phyloP scores from a whole-genome alignment of 2,113 vertebrate genomes.

The Perca schrenkii region DNA sequence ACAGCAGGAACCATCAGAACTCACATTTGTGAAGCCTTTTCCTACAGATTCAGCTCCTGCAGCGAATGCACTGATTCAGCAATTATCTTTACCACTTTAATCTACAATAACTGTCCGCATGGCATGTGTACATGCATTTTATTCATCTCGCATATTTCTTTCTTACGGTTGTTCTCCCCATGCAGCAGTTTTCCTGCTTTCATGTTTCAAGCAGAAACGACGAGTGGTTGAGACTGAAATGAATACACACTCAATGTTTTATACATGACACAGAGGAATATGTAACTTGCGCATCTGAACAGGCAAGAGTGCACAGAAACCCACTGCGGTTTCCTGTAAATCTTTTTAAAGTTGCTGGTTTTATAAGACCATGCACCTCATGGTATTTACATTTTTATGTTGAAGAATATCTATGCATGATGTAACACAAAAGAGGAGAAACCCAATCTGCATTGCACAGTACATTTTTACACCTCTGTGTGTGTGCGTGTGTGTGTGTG shows the following conservation, averaged over 20 bases:
- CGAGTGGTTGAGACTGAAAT: slow-evolving; percentile 8
- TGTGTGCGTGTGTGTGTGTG: not conserved
- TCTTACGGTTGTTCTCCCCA: not conserved
- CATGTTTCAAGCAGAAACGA: not conserved
- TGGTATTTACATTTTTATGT: not conserved
- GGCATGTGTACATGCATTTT: not conserved
- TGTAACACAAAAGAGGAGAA: not conserved
- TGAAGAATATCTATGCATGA: not conserved
- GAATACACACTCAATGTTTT: slow-evolving; percentile 13
- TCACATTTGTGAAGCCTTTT: not conserved
- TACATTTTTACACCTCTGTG: slow-evolving; percentile 1
- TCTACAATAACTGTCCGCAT: not conserved
- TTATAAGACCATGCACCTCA: not conserved
- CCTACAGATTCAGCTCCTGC: not conserved
- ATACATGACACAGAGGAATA: slow-evolving; percentile 10
- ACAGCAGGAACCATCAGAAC: not conserved
- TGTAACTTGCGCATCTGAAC: slow-evolving; percentile 1
- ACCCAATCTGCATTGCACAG: not conserved
- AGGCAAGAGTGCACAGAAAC: not conserved
- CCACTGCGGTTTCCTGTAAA: not conserved
- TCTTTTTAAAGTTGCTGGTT: not conserved
- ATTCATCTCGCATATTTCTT: slow-evolving; percentile 9
- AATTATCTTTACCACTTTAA: not conserved
- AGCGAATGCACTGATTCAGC: not conserved
- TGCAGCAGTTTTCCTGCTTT: not conserved